Percentiles rank a stretch among this genome's conserved stretches.
These are phyloP conservation scores for Agrochola litura DNA, from an alignment of 2,888 invertebrate genomes.

Conservation along the genomic window DNA sequence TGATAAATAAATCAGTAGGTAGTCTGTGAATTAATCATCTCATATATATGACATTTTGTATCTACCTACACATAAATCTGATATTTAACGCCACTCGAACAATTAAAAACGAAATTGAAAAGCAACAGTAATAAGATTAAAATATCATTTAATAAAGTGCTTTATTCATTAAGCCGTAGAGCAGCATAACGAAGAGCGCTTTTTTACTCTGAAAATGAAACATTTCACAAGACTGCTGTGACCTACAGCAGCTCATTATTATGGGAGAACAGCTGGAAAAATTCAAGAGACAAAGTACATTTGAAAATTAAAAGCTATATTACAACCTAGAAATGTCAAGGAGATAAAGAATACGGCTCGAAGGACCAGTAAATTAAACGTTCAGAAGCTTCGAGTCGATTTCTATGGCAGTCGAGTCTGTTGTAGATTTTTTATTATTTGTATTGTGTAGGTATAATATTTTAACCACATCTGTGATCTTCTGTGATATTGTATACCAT, in stretches of 20 bases:
- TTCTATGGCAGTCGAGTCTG: not conserved
- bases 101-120: constrained; percentile 36
- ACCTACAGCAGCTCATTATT: constrained; percentile 79
- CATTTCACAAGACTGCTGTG: constrained; percentile 75
- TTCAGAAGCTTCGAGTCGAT: not conserved
- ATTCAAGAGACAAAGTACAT: constrained; percentile 75
- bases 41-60: not conserved
- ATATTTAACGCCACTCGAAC: constrained; percentile 7
- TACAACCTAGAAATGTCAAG: constrained; percentile 42
- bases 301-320: constrained; percentile 75
- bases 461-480: not conserved
- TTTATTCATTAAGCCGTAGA: constrained; percentile 71
- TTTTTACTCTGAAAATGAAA: constrained; percentile 70
- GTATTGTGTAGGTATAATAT: not conserved
- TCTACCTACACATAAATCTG: not conserved
- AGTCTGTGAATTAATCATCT: not conserved
- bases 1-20: not conserved
- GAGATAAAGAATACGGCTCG: constrained; percentile 22
- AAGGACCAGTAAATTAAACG: constrained; percentile 8
- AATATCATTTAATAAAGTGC: constrained; percentile 62
- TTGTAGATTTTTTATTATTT: not conserved
- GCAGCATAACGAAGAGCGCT: constrained; percentile 65
- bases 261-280: constrained; percentile 72
- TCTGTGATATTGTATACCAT: not conserved
- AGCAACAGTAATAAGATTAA: constrained; percentile 45